Evolutionary conservation across 2,797 vertebrate species (phyloP), one percentile per base, ranked within the genome.

Genomic region (Decapterus maruadsi): DNA sequence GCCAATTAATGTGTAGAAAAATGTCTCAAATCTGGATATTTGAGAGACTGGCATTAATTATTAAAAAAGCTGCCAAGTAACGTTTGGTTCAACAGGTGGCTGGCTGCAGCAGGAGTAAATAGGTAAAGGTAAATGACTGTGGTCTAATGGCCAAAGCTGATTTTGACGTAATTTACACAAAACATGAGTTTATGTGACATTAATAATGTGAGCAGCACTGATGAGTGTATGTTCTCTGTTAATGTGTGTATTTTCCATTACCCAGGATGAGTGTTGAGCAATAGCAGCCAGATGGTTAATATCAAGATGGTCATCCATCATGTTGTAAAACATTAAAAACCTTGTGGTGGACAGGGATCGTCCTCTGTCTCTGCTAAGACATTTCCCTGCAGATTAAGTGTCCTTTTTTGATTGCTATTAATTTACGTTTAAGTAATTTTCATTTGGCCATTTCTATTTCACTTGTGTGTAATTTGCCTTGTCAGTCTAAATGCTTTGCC

Each of bases 401-500:
- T 55, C 53, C 26, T 13, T 53, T 53, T 31, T 29, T 42, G 31
- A 19, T 17, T 16, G 17, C 13, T 17, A 40, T 74, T 68, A 69
- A 63, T 78, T 56, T 36, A n/a, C 19, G 34, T 57, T 53, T 0
- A 45, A 51, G 20, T 26, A 0, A n/a, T 75, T 55, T 31, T 29
- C 6, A 55, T 55, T 55, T 29, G 53, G 26, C 14, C 14, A n/a
- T 75, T 55, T 31, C 16, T 2, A 55, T 55, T 55, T 29, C 22
- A 13, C 14, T 8, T 14, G 14, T 55, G 63, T 42, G 19, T 20
- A 36, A 69, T 73, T 72, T 48, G 13, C 38, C 57, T 22, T 9
- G 58, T 83, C 26, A 50, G 16, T 70, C 53, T 42, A 19, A 73
- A 54, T n/a, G 12, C 29, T 40, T 40, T 61, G 71, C 11, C 48